These are phyloP conservation scores for Myotis vivesi DNA, from an alignment of 2,797 vertebrate species.

Conservation along the genomic window DNA sequence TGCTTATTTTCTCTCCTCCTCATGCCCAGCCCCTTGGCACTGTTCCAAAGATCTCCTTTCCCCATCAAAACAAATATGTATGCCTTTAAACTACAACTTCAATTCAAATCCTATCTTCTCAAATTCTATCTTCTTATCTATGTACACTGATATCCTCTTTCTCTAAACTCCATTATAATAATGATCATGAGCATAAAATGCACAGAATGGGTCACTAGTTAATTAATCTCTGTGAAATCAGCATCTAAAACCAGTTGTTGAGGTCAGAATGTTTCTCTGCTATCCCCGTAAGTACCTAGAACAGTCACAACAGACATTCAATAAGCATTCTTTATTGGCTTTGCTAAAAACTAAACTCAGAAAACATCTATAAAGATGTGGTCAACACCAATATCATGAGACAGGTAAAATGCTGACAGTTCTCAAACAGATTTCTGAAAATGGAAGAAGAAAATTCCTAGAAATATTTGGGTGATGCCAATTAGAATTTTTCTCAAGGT, in stretches of 20 bases:
- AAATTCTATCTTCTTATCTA: neutral
- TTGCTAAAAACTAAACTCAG: neutral
- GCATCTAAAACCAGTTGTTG: neutral
- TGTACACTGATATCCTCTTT: neutral
- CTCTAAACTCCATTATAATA: neutral
- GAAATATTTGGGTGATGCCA: neutral
- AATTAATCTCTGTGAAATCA: neutral
- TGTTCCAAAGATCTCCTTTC: neutral
- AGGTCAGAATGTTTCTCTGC: neutral
- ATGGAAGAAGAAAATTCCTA: neutral
- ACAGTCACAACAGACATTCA: neutral
- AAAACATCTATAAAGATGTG: neutral
- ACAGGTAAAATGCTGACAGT: neutral
- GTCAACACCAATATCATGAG: neutral
- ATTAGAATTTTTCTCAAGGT: neutral
- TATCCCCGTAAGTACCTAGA: neutral
- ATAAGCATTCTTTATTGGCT: neutral
- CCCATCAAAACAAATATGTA: neutral
- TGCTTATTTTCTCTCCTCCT: neutral
- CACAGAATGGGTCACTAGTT: neutral
- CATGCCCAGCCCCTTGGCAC: neutral
- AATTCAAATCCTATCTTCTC: neutral
- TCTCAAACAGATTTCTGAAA: neutral
- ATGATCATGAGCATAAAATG: neutral
- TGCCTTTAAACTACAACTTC: neutral